Conservation (phyloP, 2,888 invertebrate genomes). For the Acleris literana region DNA sequence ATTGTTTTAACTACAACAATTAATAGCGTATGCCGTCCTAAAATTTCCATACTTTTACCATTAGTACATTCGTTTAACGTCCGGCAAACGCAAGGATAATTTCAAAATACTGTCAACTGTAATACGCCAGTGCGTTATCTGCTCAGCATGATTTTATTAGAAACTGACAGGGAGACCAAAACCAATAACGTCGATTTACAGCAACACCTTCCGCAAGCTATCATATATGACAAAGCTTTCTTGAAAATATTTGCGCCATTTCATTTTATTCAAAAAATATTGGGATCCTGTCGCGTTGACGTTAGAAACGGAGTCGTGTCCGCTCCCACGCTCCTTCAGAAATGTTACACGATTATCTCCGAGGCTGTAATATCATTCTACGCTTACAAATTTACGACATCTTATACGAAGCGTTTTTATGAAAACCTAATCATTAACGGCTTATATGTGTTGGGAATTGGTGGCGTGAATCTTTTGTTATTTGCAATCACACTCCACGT, state of each 20-base stretch:
- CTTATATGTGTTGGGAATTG: neutral
- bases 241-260: conserved; percentile 15
- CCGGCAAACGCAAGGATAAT: no score
- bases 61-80: no score
- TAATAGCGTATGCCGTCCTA: no score
- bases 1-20: no score
- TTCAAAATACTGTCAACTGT: no score
- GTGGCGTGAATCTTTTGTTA: neutral
- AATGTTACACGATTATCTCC: conserved; percentile 11
- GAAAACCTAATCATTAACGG: no score
- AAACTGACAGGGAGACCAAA: no score
- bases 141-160: no score
- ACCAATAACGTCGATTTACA: no score
- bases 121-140: no score
- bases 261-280: conserved; percentile 13
- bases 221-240: neutral
- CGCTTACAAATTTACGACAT: neutral
- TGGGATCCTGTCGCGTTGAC: conserved; percentile 21
- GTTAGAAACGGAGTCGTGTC: conserved; percentile 4
- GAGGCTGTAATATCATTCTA: conserved; percentile 7
- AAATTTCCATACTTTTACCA: no score
- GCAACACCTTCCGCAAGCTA: no score
- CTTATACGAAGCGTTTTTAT: neutral
- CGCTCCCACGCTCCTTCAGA: conserved; percentile 13
- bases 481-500: conserved; percentile 1